A percentile compares a stretch with the other conserved stretches of the same genome.
Conservation (phyloP, 2,113 vertebrate genomes). For the Anolis carolinensis region DNA sequence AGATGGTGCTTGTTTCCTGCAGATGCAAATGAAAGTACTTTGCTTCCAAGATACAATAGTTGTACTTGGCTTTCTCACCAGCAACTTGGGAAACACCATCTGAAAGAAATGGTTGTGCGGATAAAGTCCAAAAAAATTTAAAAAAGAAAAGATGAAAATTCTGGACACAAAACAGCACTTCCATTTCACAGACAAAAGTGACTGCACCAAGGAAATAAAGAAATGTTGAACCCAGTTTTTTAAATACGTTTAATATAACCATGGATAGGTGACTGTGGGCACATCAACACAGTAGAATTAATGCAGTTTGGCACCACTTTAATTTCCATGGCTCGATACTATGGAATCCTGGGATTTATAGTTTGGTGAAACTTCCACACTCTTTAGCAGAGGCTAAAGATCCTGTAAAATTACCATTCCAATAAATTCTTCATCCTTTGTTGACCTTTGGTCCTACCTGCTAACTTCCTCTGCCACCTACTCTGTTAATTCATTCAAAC, state of each 20-base stretch:
- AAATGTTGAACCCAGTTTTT: background rate
- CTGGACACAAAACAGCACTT: background rate
- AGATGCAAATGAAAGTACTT: conserved; percentile 14
- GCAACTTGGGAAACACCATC: conserved; percentile 10
- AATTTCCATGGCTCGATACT: too few species aligned
- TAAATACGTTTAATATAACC: too few species aligned
- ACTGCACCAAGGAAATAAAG: background rate
- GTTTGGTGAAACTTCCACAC: too few species aligned
- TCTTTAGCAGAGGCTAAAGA: too few species aligned
- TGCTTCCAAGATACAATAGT: background rate
- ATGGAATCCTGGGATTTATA: too few species aligned
- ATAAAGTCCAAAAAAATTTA: background rate
- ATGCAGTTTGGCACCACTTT: too few species aligned
- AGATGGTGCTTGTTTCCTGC: conserved; percentile 26
- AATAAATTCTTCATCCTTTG: background rate
- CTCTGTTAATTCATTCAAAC: too few species aligned
- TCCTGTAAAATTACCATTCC: too few species aligned
- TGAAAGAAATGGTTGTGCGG: background rate
- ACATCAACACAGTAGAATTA: too few species aligned
- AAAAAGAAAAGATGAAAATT: background rate
- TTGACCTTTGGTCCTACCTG: background rate
- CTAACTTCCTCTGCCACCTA: background rate
- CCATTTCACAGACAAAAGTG: background rate
- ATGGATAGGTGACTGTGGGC: background rate
- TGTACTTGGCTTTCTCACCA: background rate